These are phyloP conservation scores for Eubasilissa regina DNA, from an alignment of 1,140 invertebrate species.

Conservation along the genomic window DNA sequence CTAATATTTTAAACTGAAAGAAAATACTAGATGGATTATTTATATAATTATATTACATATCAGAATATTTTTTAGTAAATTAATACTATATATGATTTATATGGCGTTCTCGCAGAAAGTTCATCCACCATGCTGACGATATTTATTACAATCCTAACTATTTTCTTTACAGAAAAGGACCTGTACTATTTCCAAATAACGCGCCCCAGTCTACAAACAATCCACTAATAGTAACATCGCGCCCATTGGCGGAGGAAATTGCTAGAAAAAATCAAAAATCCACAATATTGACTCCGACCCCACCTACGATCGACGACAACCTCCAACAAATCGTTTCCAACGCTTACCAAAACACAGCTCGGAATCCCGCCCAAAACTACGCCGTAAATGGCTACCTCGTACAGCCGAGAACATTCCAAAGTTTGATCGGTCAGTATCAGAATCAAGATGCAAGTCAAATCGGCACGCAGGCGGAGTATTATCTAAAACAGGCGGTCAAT, in stretches of 20 bases:
- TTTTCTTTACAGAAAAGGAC: constrained; percentile 65
- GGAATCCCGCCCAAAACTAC: background rate
- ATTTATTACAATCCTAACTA: too few relatives aligned
- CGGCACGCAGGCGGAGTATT: too few relatives aligned
- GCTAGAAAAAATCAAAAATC: constrained; percentile 63
- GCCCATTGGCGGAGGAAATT: constrained; percentile 65
- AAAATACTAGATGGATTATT: too few relatives aligned
- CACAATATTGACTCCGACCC: constrained; percentile 57
- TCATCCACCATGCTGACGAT: too few relatives aligned
- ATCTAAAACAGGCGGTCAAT: background rate
- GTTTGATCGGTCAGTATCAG: background rate
- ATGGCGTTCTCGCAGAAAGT: too few relatives aligned
- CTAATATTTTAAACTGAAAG: too few relatives aligned
- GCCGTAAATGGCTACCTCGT: background rate
- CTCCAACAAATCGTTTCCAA: constrained; percentile 3
- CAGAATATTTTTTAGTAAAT: too few relatives aligned
- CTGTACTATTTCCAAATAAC: constrained; percentile 68
- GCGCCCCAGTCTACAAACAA: constrained; percentile 62
- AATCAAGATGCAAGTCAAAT: too few relatives aligned
- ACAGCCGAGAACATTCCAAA: background rate
- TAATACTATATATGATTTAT: too few relatives aligned
- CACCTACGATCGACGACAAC: constrained; percentile 39
- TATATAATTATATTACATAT: too few relatives aligned
- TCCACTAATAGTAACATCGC: constrained; percentile 67
- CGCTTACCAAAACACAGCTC: constrained; percentile 6